phyloP scores from a whole-genome alignment of 2,888 invertebrate species.

The Crematogaster levior region DNA sequence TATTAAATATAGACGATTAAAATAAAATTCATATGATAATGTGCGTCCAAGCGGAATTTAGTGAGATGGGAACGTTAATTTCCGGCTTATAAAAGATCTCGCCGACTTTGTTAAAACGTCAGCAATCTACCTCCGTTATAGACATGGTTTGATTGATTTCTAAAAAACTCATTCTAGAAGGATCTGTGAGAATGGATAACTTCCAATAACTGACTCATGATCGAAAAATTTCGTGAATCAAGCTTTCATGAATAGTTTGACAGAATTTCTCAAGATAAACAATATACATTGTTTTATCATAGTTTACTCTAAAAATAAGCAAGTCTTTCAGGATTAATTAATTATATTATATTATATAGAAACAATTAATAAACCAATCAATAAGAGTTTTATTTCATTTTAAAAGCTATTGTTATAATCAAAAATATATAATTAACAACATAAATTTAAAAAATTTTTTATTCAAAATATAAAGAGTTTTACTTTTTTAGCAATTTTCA shows the following conservation, averaged over 20 bases:
- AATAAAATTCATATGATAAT: slow-evolving; percentile 21
- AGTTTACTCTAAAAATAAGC: neutral
- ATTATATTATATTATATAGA: neutral
- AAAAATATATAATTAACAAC: neutral
- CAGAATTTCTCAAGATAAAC: neutral
- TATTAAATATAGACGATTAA: neutral
- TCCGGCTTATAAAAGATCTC: neutral
- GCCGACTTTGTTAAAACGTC: neutral
- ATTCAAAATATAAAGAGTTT: neutral
- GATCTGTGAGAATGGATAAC: neutral
- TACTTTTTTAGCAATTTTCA: neutral
- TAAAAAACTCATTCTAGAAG: neutral
- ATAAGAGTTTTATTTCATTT: neutral
- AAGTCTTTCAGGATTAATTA: neutral
- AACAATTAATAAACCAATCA: neutral
- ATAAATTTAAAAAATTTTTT: neutral
- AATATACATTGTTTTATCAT: neutral
- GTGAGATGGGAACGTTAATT: neutral
- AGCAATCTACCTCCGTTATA: neutral
- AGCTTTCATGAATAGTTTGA: slow-evolving; percentile 3
- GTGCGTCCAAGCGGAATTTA: neutral
- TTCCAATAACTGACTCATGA: neutral
- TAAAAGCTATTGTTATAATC: neutral
- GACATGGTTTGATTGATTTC: slow-evolving; percentile 27
- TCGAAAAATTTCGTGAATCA: neutral